Percentiles rank a stretch among this genome's conserved stretches.
Conservation (phyloP, 1,140 invertebrate genomes). For the Eupristina koningsbergeri region DNA sequence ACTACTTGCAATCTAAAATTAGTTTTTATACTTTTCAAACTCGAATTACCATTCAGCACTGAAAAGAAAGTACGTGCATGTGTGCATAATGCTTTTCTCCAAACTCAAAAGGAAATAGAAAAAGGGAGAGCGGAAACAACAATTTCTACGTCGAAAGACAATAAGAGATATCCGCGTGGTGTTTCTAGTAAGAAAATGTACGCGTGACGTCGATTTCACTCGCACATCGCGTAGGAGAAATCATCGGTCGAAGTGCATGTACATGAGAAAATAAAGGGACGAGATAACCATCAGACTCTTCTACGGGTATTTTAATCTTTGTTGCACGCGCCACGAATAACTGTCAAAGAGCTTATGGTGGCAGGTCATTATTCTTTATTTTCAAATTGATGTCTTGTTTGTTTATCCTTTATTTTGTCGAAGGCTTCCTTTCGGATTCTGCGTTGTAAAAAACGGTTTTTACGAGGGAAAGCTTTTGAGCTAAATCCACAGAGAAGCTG, state of each 20-base stretch:
- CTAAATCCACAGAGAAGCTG: too few relatives aligned
- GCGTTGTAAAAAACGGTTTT: too few relatives aligned
- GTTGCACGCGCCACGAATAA: constrained; percentile 28
- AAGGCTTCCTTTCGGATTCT: background rate
- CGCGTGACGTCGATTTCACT: constrained; percentile 43
- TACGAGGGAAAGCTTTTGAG: too few relatives aligned
- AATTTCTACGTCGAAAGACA: constrained; percentile 40
- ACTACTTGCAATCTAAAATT: background rate
- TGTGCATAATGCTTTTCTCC: background rate
- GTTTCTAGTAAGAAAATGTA: constrained; percentile 33
- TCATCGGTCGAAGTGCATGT: background rate
- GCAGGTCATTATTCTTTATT: background rate
- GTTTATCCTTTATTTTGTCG: background rate
- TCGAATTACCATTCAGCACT: background rate
- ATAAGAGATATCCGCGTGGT: constrained; percentile 34
- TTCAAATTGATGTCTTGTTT: background rate
- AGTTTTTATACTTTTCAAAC: background rate
- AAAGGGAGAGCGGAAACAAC: constrained; percentile 34
- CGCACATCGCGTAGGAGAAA: background rate
- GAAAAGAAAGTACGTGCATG: background rate
- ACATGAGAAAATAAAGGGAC: constrained; percentile 41
- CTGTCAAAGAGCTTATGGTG: background rate
- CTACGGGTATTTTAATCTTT: background rate
- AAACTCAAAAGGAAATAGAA: background rate
- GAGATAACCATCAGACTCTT: background rate